Evolutionary conservation across 2,113 vertebrate genomes (phyloP), one percentile per base, ranked within the genome.

Genomic region (Etheostoma spectabile): DNA sequence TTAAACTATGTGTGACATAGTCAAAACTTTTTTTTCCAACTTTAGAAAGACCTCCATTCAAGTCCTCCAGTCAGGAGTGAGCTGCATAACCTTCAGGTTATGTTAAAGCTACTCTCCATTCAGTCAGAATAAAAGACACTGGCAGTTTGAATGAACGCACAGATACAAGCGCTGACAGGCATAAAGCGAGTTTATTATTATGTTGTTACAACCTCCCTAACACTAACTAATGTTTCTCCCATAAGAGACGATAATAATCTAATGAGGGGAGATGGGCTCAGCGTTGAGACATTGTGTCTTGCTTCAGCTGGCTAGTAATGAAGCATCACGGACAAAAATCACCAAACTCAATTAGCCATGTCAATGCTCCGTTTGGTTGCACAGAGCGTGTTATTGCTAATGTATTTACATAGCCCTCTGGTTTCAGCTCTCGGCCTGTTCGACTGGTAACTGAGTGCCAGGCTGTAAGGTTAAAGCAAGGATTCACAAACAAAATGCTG

Each of bases 321-420:
- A 87, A 86, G 86, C 81, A 8, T 8, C 3, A 6, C 33, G 6
- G 73, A 59, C 78, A 85, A 84, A 85, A 78, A 74, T 59, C 67
- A 85, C 69, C 66, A 80, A 86, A 83, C 64, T 77, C 88, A 85
- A 86, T 90, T 87, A 87, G 59, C 67, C 48, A 11, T 76, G 55
- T 69, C 72, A 79, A 78, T 51, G 67, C 12, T 22, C 57, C 16
- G 22, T 77, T 76, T 74, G 38, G 73, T 68, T 52, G 63, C 42
- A 64, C 63, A 24, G 22, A 46, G 70, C 27, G 1, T 57, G 70
- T 76, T 86, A 24, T 48, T 30, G 19, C 76, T 73, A 69, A 76
- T 84, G 72, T 75, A 67, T 79, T 86, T 85, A 69, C 59, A 75
- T 14, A 70, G 38, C 10, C 38, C 38, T 42, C 38, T 42, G 38